Evolutionary conservation across 1,140 invertebrate genomes (phyloP).

Genomic region (Mylabris phalerata): DNA sequence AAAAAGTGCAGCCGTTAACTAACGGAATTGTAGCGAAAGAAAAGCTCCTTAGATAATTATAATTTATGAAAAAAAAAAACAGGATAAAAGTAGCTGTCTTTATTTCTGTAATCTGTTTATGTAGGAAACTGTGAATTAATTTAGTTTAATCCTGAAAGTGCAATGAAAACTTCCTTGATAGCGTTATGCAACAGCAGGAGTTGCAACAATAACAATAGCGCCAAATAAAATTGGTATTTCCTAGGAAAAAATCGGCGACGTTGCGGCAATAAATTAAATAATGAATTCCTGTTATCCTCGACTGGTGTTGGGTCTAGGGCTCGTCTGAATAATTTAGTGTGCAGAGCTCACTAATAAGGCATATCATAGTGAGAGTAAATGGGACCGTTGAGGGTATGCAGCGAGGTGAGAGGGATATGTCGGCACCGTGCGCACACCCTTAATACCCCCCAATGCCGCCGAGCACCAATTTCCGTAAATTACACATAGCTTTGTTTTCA

Average conservation of each 20-base stretch:
- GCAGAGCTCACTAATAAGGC: constrained; percentile 27
- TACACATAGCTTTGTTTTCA: constrained; percentile 39
- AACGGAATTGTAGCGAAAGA: too few species aligned
- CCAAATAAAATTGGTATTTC: too few species aligned
- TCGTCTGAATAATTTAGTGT: constrained; percentile 26
- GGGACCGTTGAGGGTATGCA: constrained; percentile 11
- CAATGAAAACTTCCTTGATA: too few species aligned
- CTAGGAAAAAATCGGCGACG: constrained; percentile 11
- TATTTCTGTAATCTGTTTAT: too few species aligned
- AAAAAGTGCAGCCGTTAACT: too few species aligned
- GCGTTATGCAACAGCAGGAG: too few species aligned
- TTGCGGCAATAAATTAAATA: constrained; percentile 19
- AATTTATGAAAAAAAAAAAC: too few species aligned
- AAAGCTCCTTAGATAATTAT: too few species aligned
- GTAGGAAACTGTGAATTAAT: too few species aligned
- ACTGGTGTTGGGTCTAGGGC: constrained; percentile 10
- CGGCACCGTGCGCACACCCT: constrained; percentile 16
- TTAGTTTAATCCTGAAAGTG: too few species aligned
- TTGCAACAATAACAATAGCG: too few species aligned
- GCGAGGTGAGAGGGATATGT: constrained; percentile 2
- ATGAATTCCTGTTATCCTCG: constrained; percentile 23
- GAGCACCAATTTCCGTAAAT: constrained; percentile 38
- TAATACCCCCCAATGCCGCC: constrained; percentile 26
- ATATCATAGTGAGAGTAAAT: constrained; percentile 23
- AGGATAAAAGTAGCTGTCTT: too few species aligned